Evolutionary conservation across 2,888 invertebrate genomes (phyloP).

Genomic region (Pyrrhia umbra): DNA sequence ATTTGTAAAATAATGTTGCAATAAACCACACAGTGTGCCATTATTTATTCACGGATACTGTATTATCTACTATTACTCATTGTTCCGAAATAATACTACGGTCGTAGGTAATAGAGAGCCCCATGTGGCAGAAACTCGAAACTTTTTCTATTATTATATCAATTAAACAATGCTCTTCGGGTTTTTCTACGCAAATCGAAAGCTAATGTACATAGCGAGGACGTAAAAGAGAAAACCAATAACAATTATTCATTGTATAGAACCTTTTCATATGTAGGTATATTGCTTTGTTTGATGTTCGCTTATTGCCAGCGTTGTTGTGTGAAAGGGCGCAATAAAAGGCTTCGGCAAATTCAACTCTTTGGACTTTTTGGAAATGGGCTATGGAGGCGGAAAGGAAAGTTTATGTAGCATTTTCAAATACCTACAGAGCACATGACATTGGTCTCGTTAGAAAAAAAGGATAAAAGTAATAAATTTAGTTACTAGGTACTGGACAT

Average conservation of each 20-base stretch:
- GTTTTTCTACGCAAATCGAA: not conserved
- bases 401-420: constrained; percentile 54
- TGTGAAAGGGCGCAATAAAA: constrained; percentile 45
- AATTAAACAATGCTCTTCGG: not conserved
- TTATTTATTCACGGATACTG: constrained; percentile 38
- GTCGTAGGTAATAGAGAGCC: not conserved
- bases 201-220: not conserved
- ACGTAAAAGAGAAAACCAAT: constrained; percentile 12
- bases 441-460: constrained; percentile 55
- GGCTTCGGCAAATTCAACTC: constrained; percentile 37
- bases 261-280: constrained; percentile 35
- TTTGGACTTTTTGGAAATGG: constrained; percentile 32
- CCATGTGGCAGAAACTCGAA: not conserved
- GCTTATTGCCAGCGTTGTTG: constrained; percentile 47
- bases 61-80: constrained; percentile 21
- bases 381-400: constrained; percentile 22
- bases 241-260: constrained; percentile 33
- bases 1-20: constrained; percentile 32
- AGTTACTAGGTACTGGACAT: no score
- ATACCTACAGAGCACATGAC: constrained; percentile 53
- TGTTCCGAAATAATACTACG: not conserved
- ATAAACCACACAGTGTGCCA: constrained; percentile 43
- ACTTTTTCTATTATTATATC: not conserved
- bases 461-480: constrained; percentile 33
- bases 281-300: constrained; percentile 51